Conservation (phyloP, 2,888 invertebrate species). For the Plebejus argus region DNA sequence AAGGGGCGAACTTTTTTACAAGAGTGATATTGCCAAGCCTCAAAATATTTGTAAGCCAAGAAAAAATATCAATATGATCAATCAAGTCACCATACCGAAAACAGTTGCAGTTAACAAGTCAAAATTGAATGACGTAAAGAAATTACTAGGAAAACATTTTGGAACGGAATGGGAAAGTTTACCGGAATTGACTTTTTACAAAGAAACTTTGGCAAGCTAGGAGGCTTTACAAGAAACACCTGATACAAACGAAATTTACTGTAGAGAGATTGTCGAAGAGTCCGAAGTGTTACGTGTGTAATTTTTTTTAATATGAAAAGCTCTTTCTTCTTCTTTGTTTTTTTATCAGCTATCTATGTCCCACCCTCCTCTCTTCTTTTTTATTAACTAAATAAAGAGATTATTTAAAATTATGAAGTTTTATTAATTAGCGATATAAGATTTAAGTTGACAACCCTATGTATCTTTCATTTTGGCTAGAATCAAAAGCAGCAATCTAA, state of each 20-base stretch:
- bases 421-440: background rate
- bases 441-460: background rate
- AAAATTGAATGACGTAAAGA: slow-evolving; percentile 27
- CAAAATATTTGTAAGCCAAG: slow-evolving; percentile 33
- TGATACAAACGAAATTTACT: background rate
- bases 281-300: background rate
- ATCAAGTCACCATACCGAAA: slow-evolving; percentile 24
- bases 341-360: slow-evolving; percentile 5
- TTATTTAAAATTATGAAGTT: slow-evolving; percentile 25
- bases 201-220: slow-evolving; percentile 1
- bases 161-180: slow-evolving; percentile 28
- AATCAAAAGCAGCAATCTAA: slow-evolving; percentile 32
- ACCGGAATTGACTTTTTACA: slow-evolving; percentile 30
- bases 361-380: background rate
- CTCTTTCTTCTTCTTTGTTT: background rate
- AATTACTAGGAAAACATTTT: slow-evolving; percentile 31
- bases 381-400: slow-evolving; percentile 19
- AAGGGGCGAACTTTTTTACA: slow-evolving; percentile 22
- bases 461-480: background rate
- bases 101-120: slow-evolving; percentile 29
- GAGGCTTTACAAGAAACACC: too few relatives aligned
- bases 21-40: slow-evolving; percentile 30
- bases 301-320: slow-evolving; percentile 6
- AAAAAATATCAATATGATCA: slow-evolving; percentile 32
- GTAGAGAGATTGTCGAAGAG: background rate